Conservation (phyloP, 2,797 vertebrate species). For the Melopsittacus undulatus region DNA sequence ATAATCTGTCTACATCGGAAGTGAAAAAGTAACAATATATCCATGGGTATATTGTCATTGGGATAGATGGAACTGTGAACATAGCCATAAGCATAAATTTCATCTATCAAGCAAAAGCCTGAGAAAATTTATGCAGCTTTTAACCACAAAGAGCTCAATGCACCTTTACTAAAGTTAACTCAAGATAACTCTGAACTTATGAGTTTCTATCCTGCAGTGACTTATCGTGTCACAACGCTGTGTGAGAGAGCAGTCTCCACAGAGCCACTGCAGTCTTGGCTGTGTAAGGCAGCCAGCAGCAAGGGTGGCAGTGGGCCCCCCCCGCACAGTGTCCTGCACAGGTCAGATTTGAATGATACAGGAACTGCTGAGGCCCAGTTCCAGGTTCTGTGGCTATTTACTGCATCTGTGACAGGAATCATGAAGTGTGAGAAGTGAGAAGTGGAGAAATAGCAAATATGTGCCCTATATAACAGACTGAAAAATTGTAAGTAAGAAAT, state of each 20-base stretch:
- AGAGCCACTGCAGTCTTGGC: background rate
- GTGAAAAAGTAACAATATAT: background rate
- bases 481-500: background rate
- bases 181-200: background rate
- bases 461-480: background rate
- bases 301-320: accelerated
- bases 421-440: too few species aligned
- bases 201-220: background rate
- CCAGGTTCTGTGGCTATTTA: background rate
- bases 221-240: accelerated
- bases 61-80: background rate
- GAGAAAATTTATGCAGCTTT: background rate
- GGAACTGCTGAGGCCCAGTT: accelerated
- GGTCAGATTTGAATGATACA: accelerated
- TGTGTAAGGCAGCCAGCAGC: background rate
- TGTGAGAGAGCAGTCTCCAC: background rate
- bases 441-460: background rate
- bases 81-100: background rate
- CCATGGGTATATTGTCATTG: background rate
- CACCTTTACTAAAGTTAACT: background rate
- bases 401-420: background rate
- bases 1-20: background rate
- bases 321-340: accelerated
- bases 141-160: background rate
- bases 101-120: background rate